These are phyloP conservation scores for Heteromormyrus szaboi DNA, from an alignment of 2,797 vertebrate genomes.

Conservation along the genomic window DNA sequence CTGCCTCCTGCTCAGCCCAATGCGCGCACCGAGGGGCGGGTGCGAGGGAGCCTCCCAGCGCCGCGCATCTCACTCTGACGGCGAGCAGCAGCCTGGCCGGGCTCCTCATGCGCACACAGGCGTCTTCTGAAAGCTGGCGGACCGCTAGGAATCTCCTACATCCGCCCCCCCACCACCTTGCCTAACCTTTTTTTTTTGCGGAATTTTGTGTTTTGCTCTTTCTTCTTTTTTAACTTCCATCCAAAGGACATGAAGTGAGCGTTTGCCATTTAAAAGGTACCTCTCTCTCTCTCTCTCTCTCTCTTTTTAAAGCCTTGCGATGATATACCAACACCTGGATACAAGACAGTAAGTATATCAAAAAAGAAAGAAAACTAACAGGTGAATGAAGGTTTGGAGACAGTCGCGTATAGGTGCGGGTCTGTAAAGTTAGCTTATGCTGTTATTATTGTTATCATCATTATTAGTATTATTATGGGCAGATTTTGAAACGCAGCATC, in stretches of 20 bases:
- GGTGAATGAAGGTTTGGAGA: slow-evolving; percentile 25
- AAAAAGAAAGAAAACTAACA: slow-evolving; percentile 26
- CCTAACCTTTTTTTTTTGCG: slow-evolving; percentile 13
- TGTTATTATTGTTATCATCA: background rate
- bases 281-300: background rate
- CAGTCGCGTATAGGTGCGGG: background rate
- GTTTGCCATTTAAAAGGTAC: background rate
- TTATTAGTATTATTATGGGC: background rate
- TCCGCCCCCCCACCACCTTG: background rate
- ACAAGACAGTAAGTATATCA: slow-evolving; percentile 59
- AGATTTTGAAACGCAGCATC: background rate
- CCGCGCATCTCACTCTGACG: slow-evolving; percentile 72
- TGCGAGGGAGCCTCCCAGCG: slow-evolving; percentile 52
- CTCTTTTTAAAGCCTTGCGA: slow-evolving; percentile 28
- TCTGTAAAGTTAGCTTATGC: background rate
- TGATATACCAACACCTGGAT: slow-evolving; percentile 47
- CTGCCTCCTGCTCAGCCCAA: slow-evolving; percentile 87
- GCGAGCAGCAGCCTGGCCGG: slow-evolving; percentile 69
- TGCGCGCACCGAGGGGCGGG: slow-evolving; percentile 83
- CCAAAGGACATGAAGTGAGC: slow-evolving; percentile 31
- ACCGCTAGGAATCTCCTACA: slow-evolving; percentile 46
- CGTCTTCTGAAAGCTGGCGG: slow-evolving; percentile 41
- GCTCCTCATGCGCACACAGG: slow-evolving; percentile 57
- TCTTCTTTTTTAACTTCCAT: slow-evolving; percentile 3
- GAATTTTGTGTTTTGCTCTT: background rate